Base-by-base conservation (phyloP, 2,888 invertebrate genomes). In the Dyspetes luteomarginatus region DNA sequence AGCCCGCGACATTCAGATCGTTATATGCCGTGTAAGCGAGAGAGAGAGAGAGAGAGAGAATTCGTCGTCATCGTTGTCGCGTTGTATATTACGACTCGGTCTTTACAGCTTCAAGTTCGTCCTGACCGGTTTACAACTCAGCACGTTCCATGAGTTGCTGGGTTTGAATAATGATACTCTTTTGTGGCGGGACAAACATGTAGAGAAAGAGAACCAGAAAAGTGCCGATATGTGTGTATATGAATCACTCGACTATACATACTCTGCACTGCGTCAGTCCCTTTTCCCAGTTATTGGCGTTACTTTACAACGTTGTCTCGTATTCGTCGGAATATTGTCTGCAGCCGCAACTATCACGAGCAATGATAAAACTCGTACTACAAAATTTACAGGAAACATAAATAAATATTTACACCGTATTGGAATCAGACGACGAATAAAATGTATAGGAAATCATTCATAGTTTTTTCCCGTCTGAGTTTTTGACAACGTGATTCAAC, bases 31-130 rank as follows among this genome's bases (percentile, higher is more conserved):
- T 75, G 65, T 75, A 78, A 17, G 17, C 19, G 22, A 19, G 26
- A n/a, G n/a, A n/a, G 36, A 36, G 36, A 36, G 2, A 7, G 12
- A 36, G 36, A 36, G 36, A 36, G 55, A 48, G 17, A 7, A 12
- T 41, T 52, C 62, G 71, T 72, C 19, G 60, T 65, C 60, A 43
- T 65, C 43, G 58, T 82, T 80, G 77, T 84, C 64, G 17, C 62
- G 26, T 52, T 72, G 45, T 64, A 45, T 43, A 85, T 87, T 88
- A 89, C 85, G 87, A 87, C 78, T 68, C 67, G 55, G 72, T 83
- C 85, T 89, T 89, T 88, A 88, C 85, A 86, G 83, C 88, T 78
- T 69, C 67, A 85, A 88, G 87, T 88, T 89, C 76, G 84, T 83
- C 83, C 82, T 74, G 85, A 82, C 81, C 78, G 85, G 87, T 89